Evolutionary conservation across 2,888 invertebrate species (phyloP), one percentile per base, ranked within the genome.

Genomic region (Pollenia griseotomentosa): DNA sequence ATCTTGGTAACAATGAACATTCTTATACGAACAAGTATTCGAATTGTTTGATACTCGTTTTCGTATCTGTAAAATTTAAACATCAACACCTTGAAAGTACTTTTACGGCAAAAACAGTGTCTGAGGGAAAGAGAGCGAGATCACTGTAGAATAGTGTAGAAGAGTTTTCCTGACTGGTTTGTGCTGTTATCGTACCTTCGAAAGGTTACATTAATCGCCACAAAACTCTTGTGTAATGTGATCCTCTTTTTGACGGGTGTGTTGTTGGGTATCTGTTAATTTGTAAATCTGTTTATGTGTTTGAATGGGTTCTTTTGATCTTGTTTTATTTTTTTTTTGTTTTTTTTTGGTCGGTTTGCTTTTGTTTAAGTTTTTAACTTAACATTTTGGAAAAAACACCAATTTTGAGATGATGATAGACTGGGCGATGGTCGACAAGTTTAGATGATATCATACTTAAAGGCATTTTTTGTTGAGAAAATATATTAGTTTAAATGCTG

Each of bases 81-180:
- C 92, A 92, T 92, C 92, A 91, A 92, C 92, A 92, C 92, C 92
- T 92, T 92, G 91, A 91, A 91, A 91, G 90, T 90, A 90, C 90
- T 89, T 90, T 89, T 88, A 87, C 88, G 86, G 85, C 70, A 70
- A 46, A 63, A 71, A 59, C 11, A 33, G 33, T 0, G 33, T 33
- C 6, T 33, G 33, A 33, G 46, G 19, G 42, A 68, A 44, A 42
- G 55, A 61, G 48, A 44, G 19, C 1, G 10, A 33, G 33, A 33
- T 23, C 1, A 23, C 23, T 23, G 59, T 61, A 23, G 46, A 1
- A 33, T 61, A 73, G 10, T 33, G 33, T 33, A 33, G 33, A 33
- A 33, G 9, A 8, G 12, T 2, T 19, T 71, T 63, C 53, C 42
- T 59, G 16, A 6, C 12, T 40, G 53, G 40, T 59, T 14, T 79